Evolutionary conservation across 2,797 vertebrate species (phyloP).

Genomic region (Sebastes nivosus): DNA sequence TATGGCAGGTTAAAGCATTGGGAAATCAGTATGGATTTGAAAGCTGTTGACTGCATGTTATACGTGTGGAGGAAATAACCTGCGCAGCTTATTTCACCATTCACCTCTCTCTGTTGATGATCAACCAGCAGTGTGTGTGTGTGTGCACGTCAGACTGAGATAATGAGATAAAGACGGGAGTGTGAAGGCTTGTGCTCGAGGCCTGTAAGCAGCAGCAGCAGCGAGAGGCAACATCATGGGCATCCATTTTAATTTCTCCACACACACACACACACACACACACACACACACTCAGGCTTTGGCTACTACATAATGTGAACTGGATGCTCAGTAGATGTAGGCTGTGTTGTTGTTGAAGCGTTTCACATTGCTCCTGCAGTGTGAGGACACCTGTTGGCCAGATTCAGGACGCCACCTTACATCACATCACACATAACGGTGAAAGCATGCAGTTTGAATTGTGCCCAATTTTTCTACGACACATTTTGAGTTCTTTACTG

Average conservation of each 20-base stretch:
- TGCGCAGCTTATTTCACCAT: neutral
- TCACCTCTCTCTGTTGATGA: conserved; percentile 47
- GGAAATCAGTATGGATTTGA: neutral
- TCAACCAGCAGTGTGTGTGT: conserved; percentile 45
- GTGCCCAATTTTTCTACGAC: neutral
- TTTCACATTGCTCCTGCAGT: neutral
- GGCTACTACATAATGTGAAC: neutral
- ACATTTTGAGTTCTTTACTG: neutral
- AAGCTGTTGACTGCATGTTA: neutral
- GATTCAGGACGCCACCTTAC: neutral
- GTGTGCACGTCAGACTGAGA: conserved; percentile 27
- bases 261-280: neutral
- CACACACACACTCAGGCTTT: neutral
- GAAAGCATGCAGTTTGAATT: neutral
- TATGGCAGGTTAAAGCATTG: conserved; percentile 5
- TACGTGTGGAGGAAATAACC: neutral
- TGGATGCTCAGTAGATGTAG: neutral
- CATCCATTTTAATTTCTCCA: conserved; percentile 49
- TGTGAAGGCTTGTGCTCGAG: conserved; percentile 13
- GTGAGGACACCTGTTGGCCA: conserved; percentile 57
- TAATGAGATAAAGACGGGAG: conserved; percentile 30
- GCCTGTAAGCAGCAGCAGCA: conserved; percentile 22
- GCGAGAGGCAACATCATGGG: neutral
- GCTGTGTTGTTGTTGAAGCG: neutral
- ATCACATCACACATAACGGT: neutral